Base-by-base conservation (phyloP, 2,888 invertebrate species). In the Pristionchus japonicus region DNA sequence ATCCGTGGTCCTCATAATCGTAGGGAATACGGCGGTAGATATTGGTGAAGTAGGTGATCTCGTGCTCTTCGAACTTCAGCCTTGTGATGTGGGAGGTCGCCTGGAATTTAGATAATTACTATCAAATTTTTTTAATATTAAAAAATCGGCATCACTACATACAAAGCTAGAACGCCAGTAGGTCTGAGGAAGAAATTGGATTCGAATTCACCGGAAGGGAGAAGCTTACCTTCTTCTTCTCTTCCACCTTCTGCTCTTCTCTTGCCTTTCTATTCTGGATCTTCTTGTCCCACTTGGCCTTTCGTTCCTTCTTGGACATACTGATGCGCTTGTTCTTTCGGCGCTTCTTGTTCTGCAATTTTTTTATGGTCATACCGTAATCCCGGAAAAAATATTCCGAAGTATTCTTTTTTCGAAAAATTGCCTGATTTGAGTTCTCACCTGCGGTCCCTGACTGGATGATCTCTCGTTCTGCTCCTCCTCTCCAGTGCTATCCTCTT, bases 251-350 rank as follows among this genome's bases (percentile, higher is more conserved):
- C 34, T 34, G 4, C 40, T n/a, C 85, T 13, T 61, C 61, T 64
- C 85, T 61, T 3, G 40, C 64, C 61, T n/a, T 64, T 20, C 47
- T 34, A 23, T 85, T 86, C 47, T 49, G 31, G 17, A 49, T 70
- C 86, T 86, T 86, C 49, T 47, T 47, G 20, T 57, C 9, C 34
- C 49, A 86, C 49, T 70, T 70, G 27, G 57, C 86, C 27, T 64
- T 86, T 17, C 86, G n/a, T n/a, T 86, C 86, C 49, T 34, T 67
- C 70, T 86, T 86, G 31, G 70, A 70, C 34, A 64, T 47, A 1
- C 34, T 23, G 9, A 86, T 70, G 1, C 85, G 43, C 70, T 67
- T 70, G 23, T 23, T 11, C 43, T 43, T 47, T 3, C 86, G 67
- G 1, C 86, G 67, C 23, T 49, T 70, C 86, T 70, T 70, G 34